Base-by-base conservation (phyloP, 2,797 vertebrate species). In the Anas acuta region DNA sequence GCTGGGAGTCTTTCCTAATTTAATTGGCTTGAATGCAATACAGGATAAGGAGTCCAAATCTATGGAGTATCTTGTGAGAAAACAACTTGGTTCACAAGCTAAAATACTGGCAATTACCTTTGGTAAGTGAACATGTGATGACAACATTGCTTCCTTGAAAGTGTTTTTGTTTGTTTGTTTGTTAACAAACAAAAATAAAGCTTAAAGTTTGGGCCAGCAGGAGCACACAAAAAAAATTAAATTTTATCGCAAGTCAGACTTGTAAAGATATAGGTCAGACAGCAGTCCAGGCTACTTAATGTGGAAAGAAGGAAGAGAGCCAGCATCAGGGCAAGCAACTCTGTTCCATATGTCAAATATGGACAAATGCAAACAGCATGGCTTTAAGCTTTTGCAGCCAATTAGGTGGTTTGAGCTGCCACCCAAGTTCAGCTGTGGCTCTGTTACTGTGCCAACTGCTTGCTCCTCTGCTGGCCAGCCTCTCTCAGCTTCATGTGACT, bases 311-410 rank as follows among this genome's bases (percentile, higher is more conserved):
- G 49, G 41, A 41, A 87, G 64, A 43, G 19, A 61, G 51, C 22
- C 57, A 79, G 61, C 30, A 70, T 10, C 18, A 54, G 45, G 69
- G 33, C 49, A 60, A 72, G 47, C 19, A 35, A 56, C 33, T 8
- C 64, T 66, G 35, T 9, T 30, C 1, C 1, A 5, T 7, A 6
- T 2, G 26, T 30, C 10, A 14, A 0, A 0, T 1, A n/a, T 45
- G 25, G 15, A 39, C 45, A 70, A 81, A 39, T 0, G 19, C 45
- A 23, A n/a, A 30, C n/a, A 45, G 62, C 58, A 41, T 0, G 3
- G 61, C 37, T 58, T 43, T 9, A 18, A 62, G 17, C 3, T 33
- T 35, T 25, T 28, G 76, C 16, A 62, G 28, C 43, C 13, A 22
- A 54, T 26, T 2, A 53, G 9, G 16, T 22, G 30, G 8, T 3